phyloP scores from a whole-genome alignment of 64 coral and sea anemone species.

The Stichodactyla helianthus region DNA sequence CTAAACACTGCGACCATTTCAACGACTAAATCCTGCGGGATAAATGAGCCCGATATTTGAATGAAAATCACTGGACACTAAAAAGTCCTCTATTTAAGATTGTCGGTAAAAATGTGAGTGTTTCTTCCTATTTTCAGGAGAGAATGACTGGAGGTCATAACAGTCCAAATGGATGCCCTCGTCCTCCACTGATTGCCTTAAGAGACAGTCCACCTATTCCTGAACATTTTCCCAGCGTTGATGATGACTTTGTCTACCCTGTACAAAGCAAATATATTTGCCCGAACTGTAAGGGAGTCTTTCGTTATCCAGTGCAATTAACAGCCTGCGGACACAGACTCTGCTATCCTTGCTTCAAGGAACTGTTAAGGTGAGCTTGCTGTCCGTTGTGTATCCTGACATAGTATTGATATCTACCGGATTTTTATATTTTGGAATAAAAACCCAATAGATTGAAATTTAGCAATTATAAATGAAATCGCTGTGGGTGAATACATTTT shows the following conservation, averaged over 20 bases:
- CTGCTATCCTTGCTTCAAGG: constrained; percentile 39
- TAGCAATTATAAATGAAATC: no score
- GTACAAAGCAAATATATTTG: constrained; percentile 80
- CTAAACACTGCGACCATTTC: not conserved
- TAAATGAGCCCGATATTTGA: not conserved
- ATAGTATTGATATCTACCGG: no score
- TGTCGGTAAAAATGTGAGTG: not conserved
- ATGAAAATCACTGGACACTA: not conserved
- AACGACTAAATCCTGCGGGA: not conserved
- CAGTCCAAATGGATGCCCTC: constrained; percentile 73
- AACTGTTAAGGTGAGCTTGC: not conserved
- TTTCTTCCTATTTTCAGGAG: not conserved
- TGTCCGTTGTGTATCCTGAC: no score
- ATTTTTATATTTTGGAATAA: no score
- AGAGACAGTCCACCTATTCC: constrained; percentile 38
- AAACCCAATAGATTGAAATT: no score
- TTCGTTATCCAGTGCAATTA: constrained; percentile 71
- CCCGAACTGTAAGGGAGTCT: constrained; percentile 67
- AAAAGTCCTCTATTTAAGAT: not conserved
- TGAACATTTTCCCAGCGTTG: constrained; percentile 2
- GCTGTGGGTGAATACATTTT: no score
- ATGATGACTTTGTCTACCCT: constrained; percentile 75
- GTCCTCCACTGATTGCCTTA: constrained; percentile 34
- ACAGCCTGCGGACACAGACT: constrained; percentile 76
- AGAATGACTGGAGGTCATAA: constrained; percentile 67